These are phyloP conservation scores for Ennomos fuscantarius DNA, from an alignment of 2,888 invertebrate genomes.

Conservation along the genomic window DNA sequence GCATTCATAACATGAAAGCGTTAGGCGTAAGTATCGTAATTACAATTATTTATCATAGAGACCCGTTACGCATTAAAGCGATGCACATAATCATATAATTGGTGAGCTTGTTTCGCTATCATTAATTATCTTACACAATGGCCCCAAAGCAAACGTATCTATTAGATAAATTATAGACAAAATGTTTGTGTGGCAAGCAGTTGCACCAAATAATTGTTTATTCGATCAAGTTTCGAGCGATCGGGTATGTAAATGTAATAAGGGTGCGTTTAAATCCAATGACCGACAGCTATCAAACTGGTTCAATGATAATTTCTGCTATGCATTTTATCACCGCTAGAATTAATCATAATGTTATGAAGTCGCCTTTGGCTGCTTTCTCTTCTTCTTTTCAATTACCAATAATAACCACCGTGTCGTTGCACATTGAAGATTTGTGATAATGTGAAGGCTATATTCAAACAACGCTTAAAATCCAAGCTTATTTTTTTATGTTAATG, in stretches of 20 bases:
- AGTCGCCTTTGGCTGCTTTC: constrained; percentile 5
- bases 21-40: constrained; percentile 43
- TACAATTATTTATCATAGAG: constrained; percentile 41
- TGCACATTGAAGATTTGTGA: too few species aligned
- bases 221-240: constrained; percentile 41
- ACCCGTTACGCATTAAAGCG: constrained; percentile 39
- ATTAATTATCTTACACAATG: constrained; percentile 56
- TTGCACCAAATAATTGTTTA: constrained; percentile 46
- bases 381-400: background rate
- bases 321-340: constrained; percentile 22
- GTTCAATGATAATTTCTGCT: constrained; percentile 39
- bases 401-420: too few species aligned
- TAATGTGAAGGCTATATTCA: too few species aligned
- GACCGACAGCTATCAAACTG: constrained; percentile 46
- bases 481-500: too few species aligned
- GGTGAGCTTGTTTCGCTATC: constrained; percentile 47
- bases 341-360: constrained; percentile 3
- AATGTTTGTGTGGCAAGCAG: constrained; percentile 43
- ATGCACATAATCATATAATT: constrained; percentile 41
- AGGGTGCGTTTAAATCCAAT: constrained; percentile 51
- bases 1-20: constrained; percentile 29
- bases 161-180: constrained; percentile 52
- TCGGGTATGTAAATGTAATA: constrained; percentile 59
- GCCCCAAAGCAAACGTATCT: constrained; percentile 54
- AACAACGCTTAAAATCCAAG: too few species aligned